These are phyloP conservation scores for Acleris laterana DNA, from an alignment of 2,888 invertebrate genomes.

Conservation along the genomic window DNA sequence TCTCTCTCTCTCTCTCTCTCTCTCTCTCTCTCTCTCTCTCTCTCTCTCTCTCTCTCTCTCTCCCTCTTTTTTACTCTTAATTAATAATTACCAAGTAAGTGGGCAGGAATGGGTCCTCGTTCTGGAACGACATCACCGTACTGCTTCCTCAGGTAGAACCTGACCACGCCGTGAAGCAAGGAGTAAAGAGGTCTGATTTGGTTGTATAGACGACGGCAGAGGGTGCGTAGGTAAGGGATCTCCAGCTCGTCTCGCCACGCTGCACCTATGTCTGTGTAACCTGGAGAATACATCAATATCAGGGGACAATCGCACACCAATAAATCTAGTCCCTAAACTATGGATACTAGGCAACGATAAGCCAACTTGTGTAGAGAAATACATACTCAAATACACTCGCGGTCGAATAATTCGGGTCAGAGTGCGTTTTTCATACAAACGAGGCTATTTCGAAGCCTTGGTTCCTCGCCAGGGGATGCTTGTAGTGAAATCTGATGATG, in stretches of 20 bases:
- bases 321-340: too few species aligned
- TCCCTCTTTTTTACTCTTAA: not conserved
- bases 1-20: too few species aligned
- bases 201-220: conserved; percentile 81
- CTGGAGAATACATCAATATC: conserved; percentile 58
- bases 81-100: conserved; percentile 84
- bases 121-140: conserved; percentile 84
- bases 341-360: too few species aligned
- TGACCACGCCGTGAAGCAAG: conserved; percentile 89
- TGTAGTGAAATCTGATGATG: too few species aligned
- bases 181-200: conserved; percentile 86
- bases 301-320: not conserved
- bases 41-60: too few species aligned
- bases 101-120: conserved; percentile 86
- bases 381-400: too few species aligned
- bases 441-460: too few species aligned
- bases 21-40: too few species aligned
- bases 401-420: too few species aligned
- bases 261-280: conserved; percentile 86
- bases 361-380: too few species aligned
- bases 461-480: too few species aligned
- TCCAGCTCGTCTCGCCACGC: conserved; percentile 88
- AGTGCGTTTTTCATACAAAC: too few species aligned
- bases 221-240: conserved; percentile 79
- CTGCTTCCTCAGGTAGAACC: conserved; percentile 82